Base-by-base conservation (phyloP, 2,888 invertebrate species). In the Chrysolina haemoptera region DNA sequence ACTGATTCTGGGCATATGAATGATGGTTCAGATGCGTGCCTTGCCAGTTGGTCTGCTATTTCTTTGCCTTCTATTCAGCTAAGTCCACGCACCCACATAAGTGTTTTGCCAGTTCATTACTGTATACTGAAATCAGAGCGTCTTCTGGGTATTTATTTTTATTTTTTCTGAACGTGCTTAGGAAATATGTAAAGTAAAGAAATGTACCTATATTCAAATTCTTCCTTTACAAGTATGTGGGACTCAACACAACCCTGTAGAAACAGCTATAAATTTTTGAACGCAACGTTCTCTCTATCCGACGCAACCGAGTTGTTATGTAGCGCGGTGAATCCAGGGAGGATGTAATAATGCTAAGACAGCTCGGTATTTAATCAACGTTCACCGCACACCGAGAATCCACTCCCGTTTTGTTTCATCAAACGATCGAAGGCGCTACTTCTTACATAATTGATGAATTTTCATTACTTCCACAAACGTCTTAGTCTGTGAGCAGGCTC, bases 361-460 rank as follows among this genome's bases (percentile, higher is more conserved):
- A 22, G 12, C 41, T 41, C n/a, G 50, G 62, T 68, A 53, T 64
- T 27, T 72, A 68, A 72, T 72, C 55, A 68, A 72, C 46, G 68
- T 64, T 72, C 43, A 68, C 68, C 68, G 55, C 68, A 43, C 59
- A 62, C 67, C 11, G 50, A 68, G 72, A 62, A 62, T 63, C 46
- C 12, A 63, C 55, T 68, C 18, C 64, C 63, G 67, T 71, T 71
- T 40, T 43, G 62, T 35, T 63, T 40, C 63, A 40, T 35, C 16
- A 27, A 59, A 59, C 35, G 59, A 59, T 35, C 27, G 16, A 10
- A 55, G 50, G 63, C 55, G 72, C 40, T 55, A 53, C 55, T 41
- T 68, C 64, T 64, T 72, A 72, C 62, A 64, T 72, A 68, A 68
- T 63, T 70, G 65, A 70, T 64, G 62, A 12, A 72, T 63, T 62